Percentiles rank a stretch among this genome's conserved stretches.
Evolutionary conservation across 2,797 vertebrate species (phyloP).

Genomic region (Melanotaenia boesemani): DNA sequence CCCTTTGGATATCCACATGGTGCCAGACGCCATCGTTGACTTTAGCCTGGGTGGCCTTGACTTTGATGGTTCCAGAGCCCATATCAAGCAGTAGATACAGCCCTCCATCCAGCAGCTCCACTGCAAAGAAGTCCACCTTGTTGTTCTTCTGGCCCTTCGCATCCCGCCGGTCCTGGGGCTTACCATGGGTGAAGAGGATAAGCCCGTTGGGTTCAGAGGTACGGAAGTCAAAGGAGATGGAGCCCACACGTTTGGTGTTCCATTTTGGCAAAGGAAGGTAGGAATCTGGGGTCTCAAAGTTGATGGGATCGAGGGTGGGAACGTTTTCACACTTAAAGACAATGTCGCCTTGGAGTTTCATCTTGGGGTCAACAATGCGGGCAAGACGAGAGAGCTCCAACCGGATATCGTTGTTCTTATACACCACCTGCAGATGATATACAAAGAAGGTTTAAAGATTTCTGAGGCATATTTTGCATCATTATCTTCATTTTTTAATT

Average conservation of each 20-base stretch:
- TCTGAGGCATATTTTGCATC: background rate
- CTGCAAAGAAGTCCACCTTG: slow-evolving; percentile 98
- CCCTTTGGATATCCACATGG: slow-evolving; percentile 98
- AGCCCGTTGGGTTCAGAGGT: slow-evolving; percentile 96
- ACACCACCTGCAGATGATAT: slow-evolving; percentile 89
- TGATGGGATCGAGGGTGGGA: slow-evolving; percentile 96
- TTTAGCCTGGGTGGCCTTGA: slow-evolving; percentile 96
- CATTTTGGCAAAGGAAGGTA: slow-evolving; percentile 96
- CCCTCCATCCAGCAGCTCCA: slow-evolving; percentile 95
- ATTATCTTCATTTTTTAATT: background rate
- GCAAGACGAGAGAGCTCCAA: slow-evolving; percentile 97
- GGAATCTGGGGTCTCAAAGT: slow-evolving; percentile 95
- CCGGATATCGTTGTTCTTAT: slow-evolving; percentile 99
- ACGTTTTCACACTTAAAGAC: slow-evolving; percentile 98
- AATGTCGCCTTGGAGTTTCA: slow-evolving; percentile 98
- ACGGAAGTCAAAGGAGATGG: slow-evolving; percentile 98
- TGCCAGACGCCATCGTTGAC: slow-evolving; percentile 97
- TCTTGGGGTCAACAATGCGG: slow-evolving; percentile 96
- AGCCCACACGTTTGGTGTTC: slow-evolving; percentile 98
- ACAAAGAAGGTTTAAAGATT: background rate
- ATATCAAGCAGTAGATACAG: slow-evolving; percentile 96
- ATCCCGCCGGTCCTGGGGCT: slow-evolving; percentile 93
- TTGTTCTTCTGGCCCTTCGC: slow-evolving; percentile 94
- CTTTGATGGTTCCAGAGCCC: slow-evolving; percentile 98
- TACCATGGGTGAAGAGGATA: slow-evolving; percentile 97